Conservation (phyloP, 2,113 vertebrate genomes). For the Corapipo altera region DNA sequence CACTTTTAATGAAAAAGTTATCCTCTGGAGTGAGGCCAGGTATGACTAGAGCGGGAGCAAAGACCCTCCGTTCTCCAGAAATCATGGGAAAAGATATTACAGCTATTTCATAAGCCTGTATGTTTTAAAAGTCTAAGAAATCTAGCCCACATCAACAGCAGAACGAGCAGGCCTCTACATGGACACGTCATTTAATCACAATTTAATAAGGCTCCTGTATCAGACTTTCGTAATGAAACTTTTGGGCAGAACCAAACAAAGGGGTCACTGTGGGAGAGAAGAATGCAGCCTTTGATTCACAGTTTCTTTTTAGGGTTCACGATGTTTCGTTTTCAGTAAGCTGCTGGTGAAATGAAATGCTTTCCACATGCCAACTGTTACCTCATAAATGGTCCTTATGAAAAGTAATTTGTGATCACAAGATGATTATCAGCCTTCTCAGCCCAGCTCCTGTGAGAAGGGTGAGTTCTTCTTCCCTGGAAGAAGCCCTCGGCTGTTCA, state of each 20-base stretch:
- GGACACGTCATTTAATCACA: conserved; percentile 58
- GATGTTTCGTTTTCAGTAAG: conserved; percentile 13
- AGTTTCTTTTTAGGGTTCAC: conserved; percentile 34
- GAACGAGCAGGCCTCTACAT: neutral
- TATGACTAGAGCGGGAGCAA: neutral
- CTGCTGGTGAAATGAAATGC: conserved; percentile 22
- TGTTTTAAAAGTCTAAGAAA: conserved; percentile 30
- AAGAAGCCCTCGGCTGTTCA: neutral
- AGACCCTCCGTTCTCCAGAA: neutral
- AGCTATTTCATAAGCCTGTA: conserved; percentile 39
- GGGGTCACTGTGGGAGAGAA: conserved; percentile 63
- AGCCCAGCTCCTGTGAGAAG: neutral
- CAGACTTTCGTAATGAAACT: conserved; percentile 51
- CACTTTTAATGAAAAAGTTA: conserved; percentile 65
- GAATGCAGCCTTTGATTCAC: conserved; percentile 53
- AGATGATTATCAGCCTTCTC: conserved; percentile 52
- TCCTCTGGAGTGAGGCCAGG: conserved; percentile 40
- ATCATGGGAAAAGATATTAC: conserved; percentile 34
- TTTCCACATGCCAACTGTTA: conserved; percentile 26
- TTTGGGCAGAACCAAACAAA: conserved; percentile 58
- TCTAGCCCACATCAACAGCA: conserved; percentile 39
- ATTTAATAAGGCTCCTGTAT: conserved; percentile 68
- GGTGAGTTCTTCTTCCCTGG: neutral
- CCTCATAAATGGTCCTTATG: conserved; percentile 51
- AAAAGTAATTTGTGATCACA: conserved; percentile 50